Conservation (phyloP, 2,113 vertebrate genomes). For the Aplodontia rufa region DNA sequence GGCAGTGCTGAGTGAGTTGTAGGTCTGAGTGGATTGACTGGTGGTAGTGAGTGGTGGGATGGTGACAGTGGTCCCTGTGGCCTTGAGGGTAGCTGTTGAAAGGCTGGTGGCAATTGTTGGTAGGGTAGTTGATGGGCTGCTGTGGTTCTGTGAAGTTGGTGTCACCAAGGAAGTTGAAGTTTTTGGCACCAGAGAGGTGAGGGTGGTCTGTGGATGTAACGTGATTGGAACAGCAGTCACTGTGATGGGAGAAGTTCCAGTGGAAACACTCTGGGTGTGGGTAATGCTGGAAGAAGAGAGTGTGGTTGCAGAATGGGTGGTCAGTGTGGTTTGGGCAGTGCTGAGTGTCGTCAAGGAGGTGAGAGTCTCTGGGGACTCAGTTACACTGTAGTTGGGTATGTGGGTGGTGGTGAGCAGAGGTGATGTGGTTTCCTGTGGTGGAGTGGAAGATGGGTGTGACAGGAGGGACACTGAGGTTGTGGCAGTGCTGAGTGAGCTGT, state of each 20-base stretch:
- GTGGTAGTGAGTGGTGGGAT: rapidly evolving
- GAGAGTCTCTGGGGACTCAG: rapidly evolving
- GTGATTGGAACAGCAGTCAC: too few species aligned
- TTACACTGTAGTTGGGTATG: too few species aligned
- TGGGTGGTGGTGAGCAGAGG: rapidly evolving
- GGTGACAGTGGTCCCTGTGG: rapidly evolving
- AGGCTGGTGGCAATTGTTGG: too few species aligned
- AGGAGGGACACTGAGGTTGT: rapidly evolving
- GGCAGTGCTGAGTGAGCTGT: not conserved
- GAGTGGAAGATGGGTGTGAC: not conserved
- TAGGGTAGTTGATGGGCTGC: too few species aligned
- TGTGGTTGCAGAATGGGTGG: rapidly evolving
- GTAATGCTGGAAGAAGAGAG: rapidly evolving
- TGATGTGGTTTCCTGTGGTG: rapidly evolving
- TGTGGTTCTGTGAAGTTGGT: not conserved
- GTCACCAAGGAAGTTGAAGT: rapidly evolving
- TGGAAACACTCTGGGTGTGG: too few species aligned
- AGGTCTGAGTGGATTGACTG: rapidly evolving
- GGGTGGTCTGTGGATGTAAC: too few species aligned
- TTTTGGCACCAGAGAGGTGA: rapidly evolving
- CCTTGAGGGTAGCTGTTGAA: rapidly evolving
- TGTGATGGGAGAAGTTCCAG: too few species aligned
- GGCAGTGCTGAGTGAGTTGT: too few species aligned
- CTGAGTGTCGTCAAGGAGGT: rapidly evolving
- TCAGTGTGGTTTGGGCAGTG: rapidly evolving